Evolutionary conservation across 2,888 invertebrate species (phyloP).

Genomic region (Morinoia aosen): DNA sequence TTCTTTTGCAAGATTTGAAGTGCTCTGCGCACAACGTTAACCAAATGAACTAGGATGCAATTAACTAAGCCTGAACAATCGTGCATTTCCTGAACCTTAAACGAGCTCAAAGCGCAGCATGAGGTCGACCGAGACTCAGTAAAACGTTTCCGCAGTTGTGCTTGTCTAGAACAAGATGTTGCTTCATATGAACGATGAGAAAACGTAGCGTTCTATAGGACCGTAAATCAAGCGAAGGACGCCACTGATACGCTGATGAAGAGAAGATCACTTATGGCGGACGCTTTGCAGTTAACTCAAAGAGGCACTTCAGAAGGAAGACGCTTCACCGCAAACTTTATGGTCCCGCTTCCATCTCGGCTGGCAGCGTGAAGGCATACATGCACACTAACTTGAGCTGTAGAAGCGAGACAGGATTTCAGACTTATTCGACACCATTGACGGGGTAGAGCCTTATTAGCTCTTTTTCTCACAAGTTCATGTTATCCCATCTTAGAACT

Average conservation of each 20-base stretch:
- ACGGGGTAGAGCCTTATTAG: neutral
- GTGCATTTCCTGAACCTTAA: neutral
- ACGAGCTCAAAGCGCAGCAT: neutral
- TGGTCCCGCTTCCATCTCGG: neutral
- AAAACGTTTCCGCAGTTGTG: neutral
- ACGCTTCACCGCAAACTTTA: neutral
- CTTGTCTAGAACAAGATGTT: neutral
- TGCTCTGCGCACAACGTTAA: neutral
- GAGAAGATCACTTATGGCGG: neutral
- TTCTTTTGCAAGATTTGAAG: neutral
- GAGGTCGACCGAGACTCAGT: neutral
- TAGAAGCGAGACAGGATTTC: neutral
- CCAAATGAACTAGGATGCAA: neutral
- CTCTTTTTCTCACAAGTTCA: neutral
- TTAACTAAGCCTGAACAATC: neutral
- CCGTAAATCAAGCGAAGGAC: neutral
- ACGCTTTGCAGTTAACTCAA: neutral
- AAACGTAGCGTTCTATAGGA: neutral
- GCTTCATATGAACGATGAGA: neutral
- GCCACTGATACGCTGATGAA: constrained; percentile 4
- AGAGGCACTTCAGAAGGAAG: neutral
- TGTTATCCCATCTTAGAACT: neutral
- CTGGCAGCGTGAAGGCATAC: neutral
- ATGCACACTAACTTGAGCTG: neutral
- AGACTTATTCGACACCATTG: neutral